Evolutionary conservation across 2,113 vertebrate species (phyloP).

Genomic region (Corythornis madagascariensis): DNA sequence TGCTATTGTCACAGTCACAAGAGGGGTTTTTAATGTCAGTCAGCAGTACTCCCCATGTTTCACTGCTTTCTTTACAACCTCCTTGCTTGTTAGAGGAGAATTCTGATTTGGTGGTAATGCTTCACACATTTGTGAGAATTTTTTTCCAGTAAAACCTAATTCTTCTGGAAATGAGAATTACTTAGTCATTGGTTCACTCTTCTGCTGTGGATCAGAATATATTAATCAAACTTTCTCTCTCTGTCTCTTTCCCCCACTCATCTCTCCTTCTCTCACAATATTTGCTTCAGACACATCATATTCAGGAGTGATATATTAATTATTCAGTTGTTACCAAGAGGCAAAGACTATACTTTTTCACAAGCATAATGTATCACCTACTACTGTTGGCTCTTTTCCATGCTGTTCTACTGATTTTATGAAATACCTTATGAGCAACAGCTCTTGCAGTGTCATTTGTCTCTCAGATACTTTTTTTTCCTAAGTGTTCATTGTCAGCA

Average conservation of each 20-base stretch:
- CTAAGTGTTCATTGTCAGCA: background rate
- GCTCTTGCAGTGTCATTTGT: background rate
- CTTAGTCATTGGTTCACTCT: background rate
- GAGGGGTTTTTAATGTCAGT: background rate
- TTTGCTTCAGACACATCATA: background rate
- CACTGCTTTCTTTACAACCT: background rate
- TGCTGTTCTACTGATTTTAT: background rate
- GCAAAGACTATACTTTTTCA: background rate
- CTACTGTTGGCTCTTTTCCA: background rate
- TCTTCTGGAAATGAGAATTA: background rate
- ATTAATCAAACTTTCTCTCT: background rate
- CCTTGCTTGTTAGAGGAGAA: background rate
- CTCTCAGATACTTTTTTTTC: background rate
- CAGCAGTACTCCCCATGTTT: background rate
- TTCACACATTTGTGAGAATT: background rate
- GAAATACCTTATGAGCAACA: background rate
- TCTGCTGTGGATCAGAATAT: background rate
- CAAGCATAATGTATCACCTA: background rate
- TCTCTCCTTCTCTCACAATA: background rate
- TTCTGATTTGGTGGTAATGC: background rate
- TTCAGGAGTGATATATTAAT: background rate
- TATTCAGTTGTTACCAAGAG: background rate
- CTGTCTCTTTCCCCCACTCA: background rate
- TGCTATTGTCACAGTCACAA: rapidly evolving
- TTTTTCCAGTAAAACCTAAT: background rate